Conservation (phyloP, 2,888 invertebrate species). For the Dynastes hyllus region DNA sequence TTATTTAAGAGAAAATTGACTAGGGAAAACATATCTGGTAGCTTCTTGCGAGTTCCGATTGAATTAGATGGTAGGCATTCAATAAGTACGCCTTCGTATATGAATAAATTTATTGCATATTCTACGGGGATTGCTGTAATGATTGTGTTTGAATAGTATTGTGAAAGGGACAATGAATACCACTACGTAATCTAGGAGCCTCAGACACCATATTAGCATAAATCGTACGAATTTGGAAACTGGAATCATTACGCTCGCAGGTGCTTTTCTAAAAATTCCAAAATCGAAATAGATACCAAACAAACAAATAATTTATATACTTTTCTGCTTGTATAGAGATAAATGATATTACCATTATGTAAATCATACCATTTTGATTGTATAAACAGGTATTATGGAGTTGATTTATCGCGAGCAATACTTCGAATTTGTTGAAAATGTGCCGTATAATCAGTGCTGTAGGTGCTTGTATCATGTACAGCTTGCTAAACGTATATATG, state of each 20-base stretch:
- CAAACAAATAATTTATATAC: conserved; percentile 14
- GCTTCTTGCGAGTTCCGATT: too few relatives aligned
- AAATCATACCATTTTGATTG: conserved; percentile 29
- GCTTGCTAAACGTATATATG: too few relatives aligned
- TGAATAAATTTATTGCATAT: neutral
- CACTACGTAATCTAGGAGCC: neutral
- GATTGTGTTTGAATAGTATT: neutral
- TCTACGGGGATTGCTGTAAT: neutral
- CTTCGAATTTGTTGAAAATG: conserved; percentile 29
- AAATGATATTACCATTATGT: conserved; percentile 28
- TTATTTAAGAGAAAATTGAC: neutral
- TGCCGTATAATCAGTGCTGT: conserved; percentile 16
- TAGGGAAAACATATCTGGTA: neutral
- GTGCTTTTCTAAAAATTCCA: conserved; percentile 5
- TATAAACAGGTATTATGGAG: conserved; percentile 26
- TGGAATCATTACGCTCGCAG: neutral
- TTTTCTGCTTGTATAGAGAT: neutral
- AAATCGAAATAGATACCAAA: conserved; percentile 4
- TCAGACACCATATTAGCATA: neutral
- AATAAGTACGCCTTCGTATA: too few relatives aligned
- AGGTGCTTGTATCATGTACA: neutral
- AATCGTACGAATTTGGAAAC: conserved; percentile 16
- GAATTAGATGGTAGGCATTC: too few relatives aligned
- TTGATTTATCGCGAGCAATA: conserved; percentile 19
- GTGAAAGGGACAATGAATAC: neutral